phyloP scores from a whole-genome alignment of 2,113 vertebrate genomes.

The Meriones unguiculatus region DNA sequence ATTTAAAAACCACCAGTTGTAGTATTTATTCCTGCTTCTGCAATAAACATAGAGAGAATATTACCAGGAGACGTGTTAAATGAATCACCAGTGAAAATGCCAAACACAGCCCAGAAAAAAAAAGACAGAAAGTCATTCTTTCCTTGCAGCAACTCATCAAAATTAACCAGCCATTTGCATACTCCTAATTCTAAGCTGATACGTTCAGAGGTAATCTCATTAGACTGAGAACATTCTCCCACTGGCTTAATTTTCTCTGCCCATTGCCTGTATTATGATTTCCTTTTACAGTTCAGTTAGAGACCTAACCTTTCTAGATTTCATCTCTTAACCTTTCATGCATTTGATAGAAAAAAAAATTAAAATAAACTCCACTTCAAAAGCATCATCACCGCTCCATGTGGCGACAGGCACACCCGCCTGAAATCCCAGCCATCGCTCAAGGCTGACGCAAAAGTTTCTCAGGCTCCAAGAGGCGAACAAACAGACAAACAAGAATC shows the following conservation, averaged over 20 bases:
- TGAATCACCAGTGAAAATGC: slow-evolving; percentile 43
- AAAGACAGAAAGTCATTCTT: slow-evolving; percentile 36
- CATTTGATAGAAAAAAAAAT: neutral
- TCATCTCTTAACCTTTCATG: slow-evolving; percentile 38
- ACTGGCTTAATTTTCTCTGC: neutral
- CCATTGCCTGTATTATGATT: neutral
- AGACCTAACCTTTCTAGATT: slow-evolving; percentile 25
- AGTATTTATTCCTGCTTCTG: slow-evolving; percentile 55
- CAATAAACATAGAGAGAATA: slow-evolving; percentile 64
- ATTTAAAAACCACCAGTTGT: slow-evolving; percentile 35
- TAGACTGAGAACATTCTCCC: slow-evolving; percentile 5
- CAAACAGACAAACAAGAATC: neutral
- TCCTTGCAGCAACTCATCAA: slow-evolving; percentile 40
- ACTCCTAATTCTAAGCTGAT: neutral
- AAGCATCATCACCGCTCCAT: neutral
- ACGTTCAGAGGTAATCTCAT: slow-evolving; percentile 27
- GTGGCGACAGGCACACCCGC: neutral
- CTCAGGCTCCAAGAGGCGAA: neutral
- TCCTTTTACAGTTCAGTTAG: slow-evolving; percentile 16
- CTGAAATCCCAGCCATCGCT: neutral
- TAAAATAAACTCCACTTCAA: neutral
- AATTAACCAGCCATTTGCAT: slow-evolving; percentile 35
- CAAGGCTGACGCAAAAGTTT: too few species aligned
- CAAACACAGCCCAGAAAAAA: slow-evolving; percentile 2
- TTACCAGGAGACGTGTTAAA: slow-evolving; percentile 35